phyloP scores from a whole-genome alignment of 2,888 invertebrate genomes.

The Cerceris ruficornis region DNA sequence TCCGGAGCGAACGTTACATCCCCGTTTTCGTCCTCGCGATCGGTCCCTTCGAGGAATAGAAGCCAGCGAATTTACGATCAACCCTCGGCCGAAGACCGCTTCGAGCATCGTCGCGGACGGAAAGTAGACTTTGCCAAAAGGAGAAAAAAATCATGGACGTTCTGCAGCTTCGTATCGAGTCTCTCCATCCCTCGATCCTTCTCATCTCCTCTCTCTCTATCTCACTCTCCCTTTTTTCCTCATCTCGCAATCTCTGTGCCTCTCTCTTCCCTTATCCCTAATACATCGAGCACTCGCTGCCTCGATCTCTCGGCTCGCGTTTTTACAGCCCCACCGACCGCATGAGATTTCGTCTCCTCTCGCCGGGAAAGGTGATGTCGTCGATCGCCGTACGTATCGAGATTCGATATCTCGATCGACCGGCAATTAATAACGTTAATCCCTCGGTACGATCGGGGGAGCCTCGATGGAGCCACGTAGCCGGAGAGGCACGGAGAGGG shows the following conservation, averaged over 20 bases:
- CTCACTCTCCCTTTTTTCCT: conserved; percentile 24
- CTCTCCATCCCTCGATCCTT: not conserved
- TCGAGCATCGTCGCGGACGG: conserved; percentile 20
- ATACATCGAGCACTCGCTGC: conserved; percentile 43
- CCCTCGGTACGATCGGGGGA: conserved; percentile 15
- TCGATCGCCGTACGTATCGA: conserved; percentile 38
- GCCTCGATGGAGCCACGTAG: not conserved
- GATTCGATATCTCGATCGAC: conserved; percentile 60
- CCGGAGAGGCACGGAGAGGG: not conserved
- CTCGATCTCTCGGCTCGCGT: conserved; percentile 9
- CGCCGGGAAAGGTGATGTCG: conserved; percentile 58
- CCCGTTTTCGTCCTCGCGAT: conserved; percentile 33
- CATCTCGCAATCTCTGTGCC: conserved; percentile 3
- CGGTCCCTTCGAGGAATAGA: conserved; percentile 44
- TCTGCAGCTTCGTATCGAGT: conserved; percentile 2
- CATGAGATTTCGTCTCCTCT: conserved; percentile 51
- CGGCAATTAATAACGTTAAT: conserved; percentile 62
- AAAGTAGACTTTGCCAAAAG: conserved; percentile 14
- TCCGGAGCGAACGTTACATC: conserved; percentile 35
- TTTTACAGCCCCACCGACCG: conserved; percentile 42
- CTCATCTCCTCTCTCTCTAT: not conserved
- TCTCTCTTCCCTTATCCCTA: conserved; percentile 35
- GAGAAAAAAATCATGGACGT: conserved; percentile 28
- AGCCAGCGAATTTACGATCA: conserved; percentile 62
- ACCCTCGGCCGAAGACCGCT: conserved; percentile 36